Conservation (phyloP, 92 coral and sea anemone species). For the Pocillopora meandrina region DNA sequence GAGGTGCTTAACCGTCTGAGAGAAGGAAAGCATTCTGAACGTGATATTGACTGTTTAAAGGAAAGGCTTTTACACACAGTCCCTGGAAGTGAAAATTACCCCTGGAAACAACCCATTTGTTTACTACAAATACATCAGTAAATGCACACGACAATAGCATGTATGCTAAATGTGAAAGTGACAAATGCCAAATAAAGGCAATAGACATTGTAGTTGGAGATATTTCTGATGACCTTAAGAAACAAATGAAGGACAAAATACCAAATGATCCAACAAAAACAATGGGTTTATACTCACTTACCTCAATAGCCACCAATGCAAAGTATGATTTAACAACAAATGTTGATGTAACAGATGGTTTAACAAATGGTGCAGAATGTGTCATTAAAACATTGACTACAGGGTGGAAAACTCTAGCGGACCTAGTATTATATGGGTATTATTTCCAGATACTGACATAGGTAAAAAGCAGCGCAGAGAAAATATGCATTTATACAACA, state of each 20-base stretch:
- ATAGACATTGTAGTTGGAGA: slow-evolving; percentile 65
- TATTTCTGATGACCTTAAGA: slow-evolving; percentile 51
- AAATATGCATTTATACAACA: slow-evolving; percentile 35
- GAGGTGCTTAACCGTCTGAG: slow-evolving; percentile 72
- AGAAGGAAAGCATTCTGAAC: slow-evolving; percentile 66
- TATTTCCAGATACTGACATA: slow-evolving; percentile 41
- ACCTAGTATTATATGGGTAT: slow-evolving; percentile 73
- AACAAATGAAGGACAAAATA: slow-evolving; percentile 47
- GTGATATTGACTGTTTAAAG: slow-evolving; percentile 48
- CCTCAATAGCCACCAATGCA: slow-evolving; percentile 47
- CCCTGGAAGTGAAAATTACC: slow-evolving; percentile 19
- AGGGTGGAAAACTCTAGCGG: slow-evolving; percentile 53
- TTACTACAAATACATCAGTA: slow-evolving; percentile 60
- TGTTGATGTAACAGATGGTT: slow-evolving; percentile 58
- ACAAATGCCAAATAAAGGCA: slow-evolving; percentile 46
- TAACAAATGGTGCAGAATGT: slow-evolving; percentile 64
- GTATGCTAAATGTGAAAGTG: neutral
- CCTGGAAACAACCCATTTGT: slow-evolving; percentile 55
- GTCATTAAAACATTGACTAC: slow-evolving; percentile 58
- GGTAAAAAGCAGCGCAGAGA: slow-evolving; percentile 40
- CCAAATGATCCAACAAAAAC: slow-evolving; percentile 71
- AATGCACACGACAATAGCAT: slow-evolving; percentile 46
- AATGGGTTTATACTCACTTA: slow-evolving; percentile 58
- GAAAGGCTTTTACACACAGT: slow-evolving; percentile 29
- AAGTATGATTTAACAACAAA: slow-evolving; percentile 75